A percentile compares a stretch with the other conserved stretches of the same genome.
Conservation (phyloP, 1,140 invertebrate genomes). For the Drosophila aff. region DNA sequence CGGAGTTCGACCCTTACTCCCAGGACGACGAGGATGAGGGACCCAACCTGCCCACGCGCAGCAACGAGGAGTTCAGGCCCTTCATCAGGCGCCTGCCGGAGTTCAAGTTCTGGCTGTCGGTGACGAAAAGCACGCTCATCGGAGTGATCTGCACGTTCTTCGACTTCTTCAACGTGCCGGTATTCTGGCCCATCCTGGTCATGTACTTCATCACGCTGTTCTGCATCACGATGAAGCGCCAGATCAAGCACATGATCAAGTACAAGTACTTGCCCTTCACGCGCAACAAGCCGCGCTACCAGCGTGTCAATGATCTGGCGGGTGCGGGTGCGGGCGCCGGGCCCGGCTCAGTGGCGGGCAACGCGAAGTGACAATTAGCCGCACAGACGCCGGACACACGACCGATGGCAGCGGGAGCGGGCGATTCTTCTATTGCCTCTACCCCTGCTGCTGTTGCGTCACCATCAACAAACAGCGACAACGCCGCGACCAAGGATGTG, state of each 20-base stretch:
- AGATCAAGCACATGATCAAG: conserved; percentile 99
- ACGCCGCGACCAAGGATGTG: conserved; percentile 64
- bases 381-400: conserved; percentile 83
- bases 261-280: conserved; percentile 99
- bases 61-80: conserved; percentile 98
- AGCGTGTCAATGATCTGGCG: conserved; percentile 87
- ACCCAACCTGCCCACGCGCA: conserved; percentile 96
- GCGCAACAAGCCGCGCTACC: conserved; percentile 97
- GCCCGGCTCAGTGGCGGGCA: conserved; percentile 41
- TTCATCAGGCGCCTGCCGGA: conserved; percentile 99
- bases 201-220: conserved; percentile 99
- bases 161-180: conserved; percentile 99
- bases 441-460: conserved; percentile 33
- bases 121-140: conserved; percentile 97
- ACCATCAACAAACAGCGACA: conserved; percentile 62
- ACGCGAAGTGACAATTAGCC: conserved; percentile 86
- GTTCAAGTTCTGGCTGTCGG: conserved; percentile 99
- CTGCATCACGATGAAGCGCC: conserved; percentile 99
- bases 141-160: conserved; percentile 98
- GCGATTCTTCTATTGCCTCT: conserved; percentile 35
- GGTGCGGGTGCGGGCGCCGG: conserved; percentile 46
- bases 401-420: conserved; percentile 43
- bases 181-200: conserved; percentile 99
- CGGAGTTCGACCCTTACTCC: conserved; percentile 92
- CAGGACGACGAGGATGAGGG: conserved; percentile 94